Percentiles rank a stretch among this genome's conserved stretches.
Evolutionary conservation across 1,140 invertebrate species (phyloP).

Genomic region (Caenorhabditis tropicalis): DNA sequence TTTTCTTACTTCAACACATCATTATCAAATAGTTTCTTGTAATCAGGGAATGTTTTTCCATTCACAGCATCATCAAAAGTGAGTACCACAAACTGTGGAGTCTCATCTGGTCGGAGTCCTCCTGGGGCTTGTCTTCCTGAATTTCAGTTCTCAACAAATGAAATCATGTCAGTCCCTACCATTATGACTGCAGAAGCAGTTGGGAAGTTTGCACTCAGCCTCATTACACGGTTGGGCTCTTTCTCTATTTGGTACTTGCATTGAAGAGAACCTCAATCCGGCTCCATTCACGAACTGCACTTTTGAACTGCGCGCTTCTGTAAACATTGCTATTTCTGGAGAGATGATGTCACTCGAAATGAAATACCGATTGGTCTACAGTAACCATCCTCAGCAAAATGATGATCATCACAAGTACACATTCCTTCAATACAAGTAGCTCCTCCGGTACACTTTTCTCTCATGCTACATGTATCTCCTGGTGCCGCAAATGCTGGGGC

Average conservation of each 20-base stretch:
- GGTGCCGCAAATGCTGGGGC: slow-evolving; percentile 48
- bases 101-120: slow-evolving; percentile 44
- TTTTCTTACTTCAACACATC: not conserved
- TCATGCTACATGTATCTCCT: slow-evolving; percentile 30
- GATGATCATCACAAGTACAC: slow-evolving; percentile 52
- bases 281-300: slow-evolving; percentile 39
- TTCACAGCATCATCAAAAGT: slow-evolving; percentile 62
- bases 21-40: slow-evolving; percentile 53
- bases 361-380: slow-evolving; percentile 53
- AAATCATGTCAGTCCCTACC: slow-evolving; percentile 10
- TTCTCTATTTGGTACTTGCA: slow-evolving; percentile 27
- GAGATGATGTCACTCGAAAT: not conserved
- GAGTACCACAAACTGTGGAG: slow-evolving; percentile 59
- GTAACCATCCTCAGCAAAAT: slow-evolving; percentile 54
- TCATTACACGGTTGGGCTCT: slow-evolving; percentile 47
- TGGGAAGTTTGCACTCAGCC: slow-evolving; percentile 50
- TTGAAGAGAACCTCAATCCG: slow-evolving; percentile 42
- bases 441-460: slow-evolving; percentile 51
- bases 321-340: slow-evolving; percentile 12
- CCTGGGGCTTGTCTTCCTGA: slow-evolving; percentile 45
- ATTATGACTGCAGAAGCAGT: slow-evolving; percentile 57
- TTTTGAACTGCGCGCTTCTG: slow-evolving; percentile 41
- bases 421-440: slow-evolving; percentile 48
- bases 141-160: not conserved
- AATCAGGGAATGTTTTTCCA: slow-evolving; percentile 56